phyloP scores from a whole-genome alignment of 1,140 invertebrate species.

The Zaprionus davidi region DNA sequence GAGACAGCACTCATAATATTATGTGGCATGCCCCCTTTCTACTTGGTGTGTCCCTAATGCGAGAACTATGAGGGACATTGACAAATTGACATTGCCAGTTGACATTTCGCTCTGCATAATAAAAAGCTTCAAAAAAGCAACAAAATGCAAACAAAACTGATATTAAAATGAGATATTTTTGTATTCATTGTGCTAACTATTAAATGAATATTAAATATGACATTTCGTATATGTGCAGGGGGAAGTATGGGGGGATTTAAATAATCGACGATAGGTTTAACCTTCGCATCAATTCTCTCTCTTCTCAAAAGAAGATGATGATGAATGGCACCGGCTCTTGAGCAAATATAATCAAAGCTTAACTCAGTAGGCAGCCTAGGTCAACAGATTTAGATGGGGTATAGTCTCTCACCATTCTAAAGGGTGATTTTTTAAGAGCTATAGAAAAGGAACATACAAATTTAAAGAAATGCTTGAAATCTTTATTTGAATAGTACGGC shows the following conservation, averaged over 20 bases:
- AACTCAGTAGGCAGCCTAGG: neutral
- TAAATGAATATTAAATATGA: slow-evolving; percentile 33
- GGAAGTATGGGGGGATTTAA: neutral
- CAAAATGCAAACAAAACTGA: slow-evolving; percentile 6
- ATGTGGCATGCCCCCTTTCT: neutral
- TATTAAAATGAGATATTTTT: slow-evolving; percentile 26
- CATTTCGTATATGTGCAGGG: neutral
- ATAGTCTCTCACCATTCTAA: neutral
- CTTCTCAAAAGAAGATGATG: slow-evolving; percentile 1
- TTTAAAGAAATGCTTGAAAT: too few relatives aligned
- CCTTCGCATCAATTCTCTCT: neutral
- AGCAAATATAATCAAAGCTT: slow-evolving; percentile 9
- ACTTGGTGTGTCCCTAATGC: slow-evolving; percentile 36
- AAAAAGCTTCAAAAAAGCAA: slow-evolving; percentile 30
- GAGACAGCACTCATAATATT: neutral
- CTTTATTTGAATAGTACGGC: too few relatives aligned
- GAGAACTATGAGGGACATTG: slow-evolving; percentile 57
- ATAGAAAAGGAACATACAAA: too few relatives aligned
- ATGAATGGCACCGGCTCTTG: neutral
- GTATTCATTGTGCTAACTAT: slow-evolving; percentile 9
- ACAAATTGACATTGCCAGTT: slow-evolving; percentile 61
- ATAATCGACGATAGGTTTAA: neutral
- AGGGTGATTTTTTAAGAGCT: too few relatives aligned
- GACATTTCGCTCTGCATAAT: slow-evolving; percentile 50
- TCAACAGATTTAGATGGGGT: neutral